Evolutionary conservation across 2,888 invertebrate genomes (phyloP).

Genomic region (Actias luna): DNA sequence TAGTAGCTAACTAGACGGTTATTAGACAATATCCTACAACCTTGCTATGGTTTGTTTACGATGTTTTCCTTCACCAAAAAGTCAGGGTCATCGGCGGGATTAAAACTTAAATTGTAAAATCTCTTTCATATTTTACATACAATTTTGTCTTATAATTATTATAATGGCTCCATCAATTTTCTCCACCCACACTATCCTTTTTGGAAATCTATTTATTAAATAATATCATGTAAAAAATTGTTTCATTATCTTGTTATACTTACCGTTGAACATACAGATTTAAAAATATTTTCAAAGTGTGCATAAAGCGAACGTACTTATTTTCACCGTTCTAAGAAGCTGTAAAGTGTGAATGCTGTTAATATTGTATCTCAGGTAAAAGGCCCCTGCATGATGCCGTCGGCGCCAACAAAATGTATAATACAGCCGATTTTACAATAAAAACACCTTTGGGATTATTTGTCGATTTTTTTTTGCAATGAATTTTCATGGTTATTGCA

Average conservation of each 20-base stretch:
- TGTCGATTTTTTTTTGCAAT: neutral
- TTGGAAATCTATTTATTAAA: neutral
- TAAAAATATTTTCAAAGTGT: neutral
- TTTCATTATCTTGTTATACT: neutral
- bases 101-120: too few relatives aligned
- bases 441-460: neutral
- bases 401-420: slow-evolving; percentile 1
- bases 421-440: neutral
- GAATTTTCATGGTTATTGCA: neutral
- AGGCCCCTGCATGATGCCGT: neutral
- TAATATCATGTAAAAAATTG: neutral
- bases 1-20: too few relatives aligned
- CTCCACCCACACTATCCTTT: neutral
- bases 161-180: neutral
- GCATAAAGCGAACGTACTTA: neutral
- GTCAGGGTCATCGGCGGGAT: too few relatives aligned
- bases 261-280: neutral
- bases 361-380: slow-evolving; percentile 9
- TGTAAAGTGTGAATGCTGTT: slow-evolving; percentile 5
- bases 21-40: too few relatives aligned
- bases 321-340: slow-evolving; percentile 6
- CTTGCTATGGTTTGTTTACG: too few relatives aligned
- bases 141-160: neutral
- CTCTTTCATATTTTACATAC: too few relatives aligned
- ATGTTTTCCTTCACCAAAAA: too few relatives aligned